phyloP scores from a whole-genome alignment of 2,888 invertebrate genomes.

The Xestia ashworthii region DNA sequence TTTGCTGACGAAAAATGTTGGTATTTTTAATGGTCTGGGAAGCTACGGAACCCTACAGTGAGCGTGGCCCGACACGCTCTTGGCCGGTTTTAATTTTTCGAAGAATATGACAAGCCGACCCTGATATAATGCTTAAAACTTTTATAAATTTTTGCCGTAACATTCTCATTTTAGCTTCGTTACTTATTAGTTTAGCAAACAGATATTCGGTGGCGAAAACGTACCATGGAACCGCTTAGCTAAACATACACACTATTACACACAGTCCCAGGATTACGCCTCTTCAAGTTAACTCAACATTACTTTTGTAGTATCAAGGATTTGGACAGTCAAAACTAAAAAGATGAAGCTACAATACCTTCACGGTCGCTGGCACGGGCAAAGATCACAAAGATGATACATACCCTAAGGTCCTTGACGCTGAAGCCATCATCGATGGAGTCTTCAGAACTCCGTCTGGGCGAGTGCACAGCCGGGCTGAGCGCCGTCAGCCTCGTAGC shows the following conservation, averaged over 20 bases:
- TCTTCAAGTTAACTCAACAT: not conserved
- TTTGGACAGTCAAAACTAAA: not conserved
- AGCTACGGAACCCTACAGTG: too few species aligned
- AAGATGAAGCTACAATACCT: not conserved
- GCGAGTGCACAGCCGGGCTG: slow-evolving; percentile 92
- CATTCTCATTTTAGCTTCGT: not conserved
- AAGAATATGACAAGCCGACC: not conserved
- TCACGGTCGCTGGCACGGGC: not conserved
- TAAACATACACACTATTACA: not conserved
- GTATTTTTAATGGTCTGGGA: too few species aligned
- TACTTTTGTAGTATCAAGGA: not conserved
- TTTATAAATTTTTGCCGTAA: not conserved
- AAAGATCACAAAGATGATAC: slow-evolving; percentile 51
- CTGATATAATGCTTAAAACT: not conserved
- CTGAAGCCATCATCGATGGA: slow-evolving; percentile 96
- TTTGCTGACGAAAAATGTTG: too few species aligned
- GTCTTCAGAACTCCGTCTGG: slow-evolving; percentile 97
- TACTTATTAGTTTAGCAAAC: not conserved
- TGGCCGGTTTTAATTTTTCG: too few species aligned
- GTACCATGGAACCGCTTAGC: too few species aligned
- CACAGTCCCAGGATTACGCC: not conserved
- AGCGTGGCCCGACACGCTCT: too few species aligned
- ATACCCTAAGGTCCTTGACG: slow-evolving; percentile 94
- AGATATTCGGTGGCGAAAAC: not conserved
- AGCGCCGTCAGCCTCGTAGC: slow-evolving; percentile 83